phyloP scores from a whole-genome alignment of 1,140 invertebrate genomes.

The Stegodyphus dumicola region DNA sequence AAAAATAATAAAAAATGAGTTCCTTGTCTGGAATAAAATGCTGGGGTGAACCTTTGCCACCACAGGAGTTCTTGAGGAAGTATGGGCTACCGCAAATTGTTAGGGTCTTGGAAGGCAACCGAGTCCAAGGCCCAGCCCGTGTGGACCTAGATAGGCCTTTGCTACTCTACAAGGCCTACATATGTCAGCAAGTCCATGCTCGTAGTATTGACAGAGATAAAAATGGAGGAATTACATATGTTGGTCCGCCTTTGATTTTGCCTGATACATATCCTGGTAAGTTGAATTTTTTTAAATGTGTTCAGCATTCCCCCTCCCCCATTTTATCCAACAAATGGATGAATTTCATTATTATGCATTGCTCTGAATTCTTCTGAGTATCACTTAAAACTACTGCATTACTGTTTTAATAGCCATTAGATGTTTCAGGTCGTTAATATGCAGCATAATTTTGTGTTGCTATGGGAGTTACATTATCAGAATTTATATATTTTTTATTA shows the following conservation, averaged over 20 bases:
- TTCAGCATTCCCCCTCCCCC: too few species aligned
- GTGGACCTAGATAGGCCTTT: constrained; percentile 61
- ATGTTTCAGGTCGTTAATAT: too few species aligned
- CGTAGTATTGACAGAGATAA: constrained; percentile 58
- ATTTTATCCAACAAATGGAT: too few species aligned
- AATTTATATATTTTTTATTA: too few species aligned
- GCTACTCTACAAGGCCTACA: constrained; percentile 59
- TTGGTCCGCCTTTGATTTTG: constrained; percentile 56
- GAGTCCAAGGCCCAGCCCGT: constrained; percentile 26
- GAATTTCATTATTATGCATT: too few species aligned
- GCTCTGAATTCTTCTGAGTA: too few species aligned
- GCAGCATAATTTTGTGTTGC: too few species aligned
- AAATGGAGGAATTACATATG: constrained; percentile 36
- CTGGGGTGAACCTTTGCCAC: constrained; percentile 55
- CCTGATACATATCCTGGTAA: constrained; percentile 61
- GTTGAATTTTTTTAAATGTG: neutral
- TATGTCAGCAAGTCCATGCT: constrained; percentile 56
- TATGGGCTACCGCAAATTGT: constrained; percentile 60
- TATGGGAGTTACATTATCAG: too few species aligned
- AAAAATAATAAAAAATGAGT: constrained; percentile 25
- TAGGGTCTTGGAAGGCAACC: constrained; percentile 54
- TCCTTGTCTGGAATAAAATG: constrained; percentile 54
- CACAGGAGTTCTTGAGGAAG: constrained; percentile 57
- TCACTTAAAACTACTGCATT: too few species aligned
- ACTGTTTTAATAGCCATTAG: too few species aligned